Conservation (phyloP, 2,888 invertebrate genomes). For the Asteroscopus sphinx region DNA sequence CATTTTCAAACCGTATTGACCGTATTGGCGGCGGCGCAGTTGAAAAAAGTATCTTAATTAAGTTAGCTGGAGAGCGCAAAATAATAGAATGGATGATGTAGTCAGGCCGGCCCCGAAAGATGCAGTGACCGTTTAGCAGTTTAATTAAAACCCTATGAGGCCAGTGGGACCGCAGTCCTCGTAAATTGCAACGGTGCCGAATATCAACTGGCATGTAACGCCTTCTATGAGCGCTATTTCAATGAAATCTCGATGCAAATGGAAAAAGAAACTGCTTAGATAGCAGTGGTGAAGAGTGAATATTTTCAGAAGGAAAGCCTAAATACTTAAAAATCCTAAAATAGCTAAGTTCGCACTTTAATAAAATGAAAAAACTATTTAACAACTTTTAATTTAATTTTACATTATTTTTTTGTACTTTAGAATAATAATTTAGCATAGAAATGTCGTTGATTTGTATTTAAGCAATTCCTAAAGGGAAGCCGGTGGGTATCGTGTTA, state of each 20-base stretch:
- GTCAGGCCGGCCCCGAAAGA: slow-evolving; percentile 43
- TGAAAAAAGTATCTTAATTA: slow-evolving; percentile 45
- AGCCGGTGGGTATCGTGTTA: no score
- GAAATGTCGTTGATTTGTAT: no score
- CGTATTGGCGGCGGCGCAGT: slow-evolving; percentile 9
- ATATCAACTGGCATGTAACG: slow-evolving; percentile 39
- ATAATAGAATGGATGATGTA: slow-evolving; percentile 42
- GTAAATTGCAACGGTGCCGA: slow-evolving; percentile 52
- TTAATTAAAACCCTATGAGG: slow-evolving; percentile 62
- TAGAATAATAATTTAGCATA: no score
- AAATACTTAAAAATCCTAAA: no score
- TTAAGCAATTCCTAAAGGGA: no score
- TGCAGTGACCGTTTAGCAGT: slow-evolving; percentile 55
- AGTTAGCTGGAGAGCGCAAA: slow-evolving; percentile 29
- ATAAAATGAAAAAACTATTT: no score
- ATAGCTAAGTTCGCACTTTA: no score
- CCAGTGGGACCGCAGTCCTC: slow-evolving; percentile 47
- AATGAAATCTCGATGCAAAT: slow-evolving; percentile 24
- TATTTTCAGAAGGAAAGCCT: no score
- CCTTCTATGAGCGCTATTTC: slow-evolving; percentile 22
- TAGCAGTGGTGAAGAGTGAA: no score
- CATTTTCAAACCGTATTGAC: slow-evolving; percentile 21
- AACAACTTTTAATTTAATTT: no score
- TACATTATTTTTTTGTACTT: no score
- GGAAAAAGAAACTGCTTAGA: slow-evolving; percentile 15